Percentiles rank a stretch among this genome's conserved stretches.
Conservation (phyloP, 2,113 vertebrate genomes). For the Crotalus horridus region DNA sequence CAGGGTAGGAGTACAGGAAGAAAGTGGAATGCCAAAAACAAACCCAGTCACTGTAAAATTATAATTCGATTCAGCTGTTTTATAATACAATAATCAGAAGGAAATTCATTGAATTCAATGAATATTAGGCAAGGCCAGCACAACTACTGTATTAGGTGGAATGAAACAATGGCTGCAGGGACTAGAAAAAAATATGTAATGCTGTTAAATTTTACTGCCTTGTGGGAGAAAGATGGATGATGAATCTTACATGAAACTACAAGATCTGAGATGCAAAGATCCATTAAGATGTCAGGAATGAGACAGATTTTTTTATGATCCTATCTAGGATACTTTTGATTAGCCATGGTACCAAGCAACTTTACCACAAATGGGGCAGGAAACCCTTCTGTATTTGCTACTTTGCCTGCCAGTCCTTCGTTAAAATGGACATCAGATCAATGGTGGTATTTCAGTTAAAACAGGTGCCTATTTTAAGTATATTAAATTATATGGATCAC, state of each 20-base stretch:
- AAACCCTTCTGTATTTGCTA: not conserved
- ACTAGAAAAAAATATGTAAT: not conserved
- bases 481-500: not conserved
- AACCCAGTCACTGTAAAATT: not conserved
- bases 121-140: not conserved
- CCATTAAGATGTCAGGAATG: not conserved
- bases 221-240: not conserved
- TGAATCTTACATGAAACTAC: not conserved
- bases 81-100: not conserved
- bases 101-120: not conserved
- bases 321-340: not conserved
- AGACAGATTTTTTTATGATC: not conserved
- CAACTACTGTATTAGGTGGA: not conserved
- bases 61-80: slow-evolving; percentile 29
- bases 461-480: slow-evolving; percentile 17
- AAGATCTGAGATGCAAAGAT: not conserved
- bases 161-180: not conserved
- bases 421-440: not conserved
- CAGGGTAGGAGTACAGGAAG: slow-evolving; percentile 29
- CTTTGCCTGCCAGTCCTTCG: not conserved
- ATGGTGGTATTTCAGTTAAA: slow-evolving; percentile 30
- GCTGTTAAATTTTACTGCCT: not conserved
- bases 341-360: not conserved
- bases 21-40: slow-evolving; percentile 27
- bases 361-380: not conserved